These are phyloP conservation scores for Zaprionus taronus DNA, from an alignment of 1,140 invertebrate species.

Conservation along the genomic window DNA sequence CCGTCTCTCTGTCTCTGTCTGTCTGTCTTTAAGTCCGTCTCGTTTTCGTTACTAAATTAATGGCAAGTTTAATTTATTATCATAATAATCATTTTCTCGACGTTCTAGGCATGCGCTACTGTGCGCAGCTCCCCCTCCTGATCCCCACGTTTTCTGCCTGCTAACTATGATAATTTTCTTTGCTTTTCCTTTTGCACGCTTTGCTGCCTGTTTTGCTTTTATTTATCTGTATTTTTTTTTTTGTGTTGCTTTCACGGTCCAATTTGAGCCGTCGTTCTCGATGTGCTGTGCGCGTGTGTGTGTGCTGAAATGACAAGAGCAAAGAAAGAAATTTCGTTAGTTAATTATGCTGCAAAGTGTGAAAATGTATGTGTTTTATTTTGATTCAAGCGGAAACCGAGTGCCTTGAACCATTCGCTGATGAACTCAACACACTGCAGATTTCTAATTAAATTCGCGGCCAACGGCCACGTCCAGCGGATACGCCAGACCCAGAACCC, in stretches of 20 bases:
- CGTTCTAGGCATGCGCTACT: constrained; percentile 69
- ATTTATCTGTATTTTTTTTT: constrained; percentile 20
- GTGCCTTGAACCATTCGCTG: constrained; percentile 68
- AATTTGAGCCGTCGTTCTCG: constrained; percentile 56
- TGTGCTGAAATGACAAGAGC: constrained; percentile 74
- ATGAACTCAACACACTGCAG: constrained; percentile 49
- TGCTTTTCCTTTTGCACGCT: constrained; percentile 71
- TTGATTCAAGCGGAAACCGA: constrained; percentile 58
- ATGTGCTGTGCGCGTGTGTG: background rate
- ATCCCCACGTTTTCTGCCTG: background rate
- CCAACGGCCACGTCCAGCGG: constrained; percentile 73
- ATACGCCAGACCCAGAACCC: constrained; percentile 51
- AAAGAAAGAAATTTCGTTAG: constrained; percentile 76
- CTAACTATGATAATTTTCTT: constrained; percentile 66
- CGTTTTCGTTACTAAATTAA: constrained; percentile 81
- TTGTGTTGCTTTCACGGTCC: constrained; percentile 65
- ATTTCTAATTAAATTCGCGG: constrained; percentile 77
- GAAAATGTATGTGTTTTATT: constrained; percentile 47
- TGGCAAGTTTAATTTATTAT: constrained; percentile 84
- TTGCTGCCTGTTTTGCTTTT: constrained; percentile 59
- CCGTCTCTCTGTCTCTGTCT: constrained; percentile 23
- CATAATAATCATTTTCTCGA: constrained; percentile 82
- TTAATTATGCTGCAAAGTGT: constrained; percentile 76
- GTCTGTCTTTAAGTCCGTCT: constrained; percentile 3
- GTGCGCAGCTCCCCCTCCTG: constrained; percentile 34